Evolutionary conservation across 1,140 invertebrate genomes (phyloP).

Genomic region (Aphidius gifuensis): DNA sequence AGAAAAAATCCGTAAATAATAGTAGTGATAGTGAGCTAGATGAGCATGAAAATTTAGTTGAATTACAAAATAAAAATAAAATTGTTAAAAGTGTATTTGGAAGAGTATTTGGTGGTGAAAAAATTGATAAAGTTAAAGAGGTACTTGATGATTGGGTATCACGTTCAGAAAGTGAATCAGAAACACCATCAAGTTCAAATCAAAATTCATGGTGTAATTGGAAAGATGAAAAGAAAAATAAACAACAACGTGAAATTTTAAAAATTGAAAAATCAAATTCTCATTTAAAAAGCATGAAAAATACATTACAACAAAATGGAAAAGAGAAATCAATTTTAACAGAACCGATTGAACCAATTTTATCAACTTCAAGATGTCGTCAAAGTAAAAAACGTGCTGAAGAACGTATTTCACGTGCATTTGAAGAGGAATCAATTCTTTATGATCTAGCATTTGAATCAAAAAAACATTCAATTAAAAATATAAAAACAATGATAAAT

Average conservation of each 20-base stretch:
- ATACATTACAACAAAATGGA: conserved; percentile 11
- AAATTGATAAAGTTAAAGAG: conserved; percentile 46
- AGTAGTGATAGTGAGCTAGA: conserved; percentile 39
- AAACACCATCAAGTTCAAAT: neutral
- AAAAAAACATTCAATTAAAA: conserved; percentile 18
- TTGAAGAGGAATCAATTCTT: conserved; percentile 34
- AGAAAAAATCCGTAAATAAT: conserved; percentile 22
- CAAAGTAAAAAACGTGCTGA: conserved; percentile 48
- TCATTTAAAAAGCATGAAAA: conserved; percentile 6
- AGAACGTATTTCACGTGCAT: conserved; percentile 38
- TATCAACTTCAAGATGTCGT: conserved; percentile 34
- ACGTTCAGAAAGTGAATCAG: conserved; percentile 42
- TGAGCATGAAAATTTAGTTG: conserved; percentile 29
- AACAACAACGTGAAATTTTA: conserved; percentile 12
- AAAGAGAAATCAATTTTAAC: neutral
- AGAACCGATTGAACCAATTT: conserved; percentile 13
- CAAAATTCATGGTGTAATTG: neutral
- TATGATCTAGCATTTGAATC: conserved; percentile 24
- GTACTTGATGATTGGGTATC: conserved; percentile 51
- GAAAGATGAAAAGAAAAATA: conserved; percentile 14
- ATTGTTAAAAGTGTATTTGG: conserved; percentile 51
- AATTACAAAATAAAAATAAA: conserved; percentile 43
- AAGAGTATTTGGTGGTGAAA: conserved; percentile 45
- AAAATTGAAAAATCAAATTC: conserved; percentile 17
- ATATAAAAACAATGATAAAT: conserved; percentile 1